Evolutionary conservation across 2,888 invertebrate genomes (phyloP), one percentile per base, ranked within the genome.

Genomic region (Dryomyza anilis): DNA sequence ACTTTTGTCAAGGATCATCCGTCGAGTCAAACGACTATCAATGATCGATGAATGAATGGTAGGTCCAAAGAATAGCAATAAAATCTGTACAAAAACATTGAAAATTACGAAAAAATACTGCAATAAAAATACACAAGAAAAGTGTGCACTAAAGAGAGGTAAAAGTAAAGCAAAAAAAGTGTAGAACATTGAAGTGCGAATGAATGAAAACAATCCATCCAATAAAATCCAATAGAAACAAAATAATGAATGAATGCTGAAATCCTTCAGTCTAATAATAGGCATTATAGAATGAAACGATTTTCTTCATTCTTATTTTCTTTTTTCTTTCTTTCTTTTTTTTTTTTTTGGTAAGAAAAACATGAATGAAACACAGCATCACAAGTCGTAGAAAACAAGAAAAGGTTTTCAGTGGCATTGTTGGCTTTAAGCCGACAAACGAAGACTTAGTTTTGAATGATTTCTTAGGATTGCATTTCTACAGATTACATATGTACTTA

Each of bases 1-100:
- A 60, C 50, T 60, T 50, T 60, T 39, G 39, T 60, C 60, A 36
- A 50, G 60, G 52, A 60, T 60, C 50, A 60, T 30, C 36, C 53
- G 21, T 36, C 12, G 14, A 55, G 55, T 33, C 55, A 36, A 19
- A 33, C 19, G 33, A 23, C 10, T 16, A 60, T 50, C 33, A 46
- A 50, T 60, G 52, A 60, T 60, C 60, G 60, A 60, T 60, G 60
- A 50, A 48, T 33, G 23, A 21, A 3, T 33, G 48, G 30, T 14
- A 33, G 4, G 10, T 23, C 36, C 60, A 60, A 50, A 52, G 48
- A 60, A 60, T 50, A 27, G 60, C 60, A 60, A 60, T 60, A 60
- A 60, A 60, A 60, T 25, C 36, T 50, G 8, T 8, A 60, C 33
- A 25, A 52, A 60, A 50, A 60, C 60, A 58, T 2, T 21, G 45